Conservation (phyloP, 2,113 vertebrate species). For the Setophaga kirtlandii region DNA sequence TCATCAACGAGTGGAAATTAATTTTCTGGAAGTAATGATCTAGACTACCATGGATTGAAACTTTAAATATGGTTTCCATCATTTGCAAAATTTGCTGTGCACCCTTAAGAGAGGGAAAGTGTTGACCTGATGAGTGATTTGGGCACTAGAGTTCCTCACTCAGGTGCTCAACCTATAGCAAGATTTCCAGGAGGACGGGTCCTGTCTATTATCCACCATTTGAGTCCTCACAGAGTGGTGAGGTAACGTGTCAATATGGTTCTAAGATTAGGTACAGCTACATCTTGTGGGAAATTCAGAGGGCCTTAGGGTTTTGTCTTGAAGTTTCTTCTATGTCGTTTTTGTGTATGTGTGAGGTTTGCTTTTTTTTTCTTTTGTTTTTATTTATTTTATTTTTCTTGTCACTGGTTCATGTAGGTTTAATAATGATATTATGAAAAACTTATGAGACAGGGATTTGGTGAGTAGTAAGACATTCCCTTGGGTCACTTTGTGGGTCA, state of each 20-base stretch:
- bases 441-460: neutral
- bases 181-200: neutral
- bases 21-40: neutral
- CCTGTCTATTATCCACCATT: neutral
- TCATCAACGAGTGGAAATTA: neutral
- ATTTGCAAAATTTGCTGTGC: neutral
- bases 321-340: neutral
- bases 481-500: neutral
- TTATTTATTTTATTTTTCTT: neutral
- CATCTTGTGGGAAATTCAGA: neutral
- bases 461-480: neutral
- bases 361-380: fast-evolving
- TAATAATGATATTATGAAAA: neutral
- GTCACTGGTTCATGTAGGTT: neutral
- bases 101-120: neutral
- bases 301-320: neutral
- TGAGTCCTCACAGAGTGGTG: neutral
- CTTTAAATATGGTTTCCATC: neutral
- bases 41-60: neutral
- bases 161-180: neutral
- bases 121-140: neutral
- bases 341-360: neutral
- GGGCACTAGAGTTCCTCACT: neutral
- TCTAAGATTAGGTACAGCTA: neutral
- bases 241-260: neutral